Percentiles rank a stretch among this genome's conserved stretches.
Evolutionary conservation across 2,888 invertebrate species (phyloP).

Genomic region (Emmelina monodactyla): DNA sequence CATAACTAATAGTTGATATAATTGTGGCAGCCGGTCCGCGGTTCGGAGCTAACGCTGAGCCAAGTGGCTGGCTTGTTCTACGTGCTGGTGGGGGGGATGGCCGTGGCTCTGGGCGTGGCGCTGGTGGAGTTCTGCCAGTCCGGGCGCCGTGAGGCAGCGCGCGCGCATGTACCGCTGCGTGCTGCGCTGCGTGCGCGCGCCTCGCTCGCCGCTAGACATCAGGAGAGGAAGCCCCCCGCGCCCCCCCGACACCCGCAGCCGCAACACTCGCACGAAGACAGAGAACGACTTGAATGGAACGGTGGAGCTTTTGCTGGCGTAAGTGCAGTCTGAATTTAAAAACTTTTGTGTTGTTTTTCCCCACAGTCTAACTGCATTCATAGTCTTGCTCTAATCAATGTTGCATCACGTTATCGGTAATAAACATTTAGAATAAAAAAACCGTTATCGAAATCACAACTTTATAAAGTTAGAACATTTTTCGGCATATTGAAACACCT

Average conservation of each 20-base stretch:
- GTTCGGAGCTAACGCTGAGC: slow-evolving; percentile 87
- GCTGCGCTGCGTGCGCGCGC: slow-evolving; percentile 88
- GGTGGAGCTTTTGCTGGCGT: background rate
- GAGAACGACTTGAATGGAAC: background rate
- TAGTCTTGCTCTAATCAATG: too few species aligned
- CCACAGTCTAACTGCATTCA: too few species aligned
- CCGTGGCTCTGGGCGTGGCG: slow-evolving; percentile 88
- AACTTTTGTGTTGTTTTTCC: too few species aligned
- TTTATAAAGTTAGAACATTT: too few species aligned
- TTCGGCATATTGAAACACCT: too few species aligned
- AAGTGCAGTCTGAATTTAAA: background rate
- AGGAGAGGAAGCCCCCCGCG: background rate
- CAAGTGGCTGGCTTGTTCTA: slow-evolving; percentile 99
- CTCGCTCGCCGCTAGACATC: slow-evolving; percentile 66
- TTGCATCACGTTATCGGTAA: too few species aligned
- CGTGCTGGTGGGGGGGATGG: slow-evolving; percentile 91
- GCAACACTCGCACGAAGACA: background rate
- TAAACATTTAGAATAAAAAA: too few species aligned
- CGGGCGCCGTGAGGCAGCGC: slow-evolving; percentile 77
- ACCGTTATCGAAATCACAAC: too few species aligned
- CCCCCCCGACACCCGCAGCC: background rate
- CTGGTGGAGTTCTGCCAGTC: slow-evolving; percentile 94
- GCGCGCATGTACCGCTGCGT: slow-evolving; percentile 81
- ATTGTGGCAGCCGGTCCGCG: slow-evolving; percentile 79
- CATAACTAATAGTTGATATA: too few species aligned